Percentiles rank a stretch among this genome's conserved stretches.
These are phyloP conservation scores for Andrena chrysosceles DNA, from an alignment of 2,888 invertebrate species.

Conservation along the genomic window DNA sequence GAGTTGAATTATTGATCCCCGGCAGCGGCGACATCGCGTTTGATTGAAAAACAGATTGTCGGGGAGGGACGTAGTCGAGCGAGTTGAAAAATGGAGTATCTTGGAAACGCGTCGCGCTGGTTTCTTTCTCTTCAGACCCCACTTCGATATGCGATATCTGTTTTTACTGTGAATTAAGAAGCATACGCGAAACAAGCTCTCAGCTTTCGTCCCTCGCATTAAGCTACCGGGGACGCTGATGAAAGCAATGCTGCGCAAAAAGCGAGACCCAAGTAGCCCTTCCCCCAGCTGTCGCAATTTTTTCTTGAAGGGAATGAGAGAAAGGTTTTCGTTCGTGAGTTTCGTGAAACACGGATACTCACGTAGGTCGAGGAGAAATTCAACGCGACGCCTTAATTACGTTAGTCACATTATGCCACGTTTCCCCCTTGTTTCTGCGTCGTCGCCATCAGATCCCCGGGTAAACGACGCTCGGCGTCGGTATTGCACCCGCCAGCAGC, in stretches of 20 bases:
- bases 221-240: too few species aligned
- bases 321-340: conserved; percentile 35
- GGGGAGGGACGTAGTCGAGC: not conserved
- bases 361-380: conserved; percentile 1
- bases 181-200: too few species aligned
- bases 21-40: not conserved
- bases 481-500: conserved; percentile 47
- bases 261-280: too few species aligned
- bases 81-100: not conserved
- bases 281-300: not conserved
- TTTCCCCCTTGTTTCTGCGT: conserved; percentile 66
- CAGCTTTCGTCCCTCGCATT: too few species aligned
- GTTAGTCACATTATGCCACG: conserved; percentile 71
- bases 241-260: too few species aligned
- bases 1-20: conserved; percentile 35
- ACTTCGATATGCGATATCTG: too few species aligned
- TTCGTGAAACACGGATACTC: conserved; percentile 14
- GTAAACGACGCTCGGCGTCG: conserved; percentile 61
- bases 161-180: too few species aligned
- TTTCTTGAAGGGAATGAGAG: not conserved
- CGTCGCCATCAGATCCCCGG: conserved; percentile 55
- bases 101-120: too few species aligned
- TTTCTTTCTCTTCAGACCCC: too few species aligned
- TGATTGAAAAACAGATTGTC: not conserved
- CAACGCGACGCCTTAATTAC: conserved; percentile 62